Conservation (phyloP, 2,888 invertebrate genomes). For the Ceraclea dissimilis region DNA sequence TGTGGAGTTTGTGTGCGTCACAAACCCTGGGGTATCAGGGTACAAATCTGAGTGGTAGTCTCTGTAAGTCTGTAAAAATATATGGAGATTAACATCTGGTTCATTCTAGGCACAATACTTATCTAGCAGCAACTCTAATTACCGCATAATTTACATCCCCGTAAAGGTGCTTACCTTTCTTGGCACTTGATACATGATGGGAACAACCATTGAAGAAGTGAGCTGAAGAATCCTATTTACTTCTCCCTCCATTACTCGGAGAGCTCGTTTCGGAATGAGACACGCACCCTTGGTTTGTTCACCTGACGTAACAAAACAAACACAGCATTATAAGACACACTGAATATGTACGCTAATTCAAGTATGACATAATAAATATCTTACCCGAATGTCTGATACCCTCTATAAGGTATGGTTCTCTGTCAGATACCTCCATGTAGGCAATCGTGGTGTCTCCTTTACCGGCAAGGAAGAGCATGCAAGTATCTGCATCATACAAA, state of each 20-base stretch:
- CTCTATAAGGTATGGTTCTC: conserved; percentile 84
- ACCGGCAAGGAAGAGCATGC: conserved; percentile 90
- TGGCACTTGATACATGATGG: conserved; percentile 91
- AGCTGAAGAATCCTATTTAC: conserved; percentile 86
- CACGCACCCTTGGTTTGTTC: conserved; percentile 95
- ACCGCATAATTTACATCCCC: background rate
- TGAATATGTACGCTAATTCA: no score
- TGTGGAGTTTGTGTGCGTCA: conserved; percentile 69
- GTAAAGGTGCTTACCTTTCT: conserved; percentile 61
- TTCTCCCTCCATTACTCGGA: conserved; percentile 96
- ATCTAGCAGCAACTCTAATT: background rate
- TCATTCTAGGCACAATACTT: background rate
- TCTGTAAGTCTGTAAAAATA: conserved; percentile 64
- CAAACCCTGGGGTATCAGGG: conserved; percentile 79
- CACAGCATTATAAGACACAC: background rate
- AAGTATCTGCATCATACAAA: conserved; percentile 86
- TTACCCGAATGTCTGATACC: conserved; percentile 72
- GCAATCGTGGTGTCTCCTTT: conserved; percentile 90
- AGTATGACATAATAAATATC: background rate
- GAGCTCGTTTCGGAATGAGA: conserved; percentile 81
- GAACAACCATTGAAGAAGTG: conserved; percentile 78
- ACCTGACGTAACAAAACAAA: conserved; percentile 37
- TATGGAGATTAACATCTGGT: no score
- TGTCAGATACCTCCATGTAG: conserved; percentile 84
- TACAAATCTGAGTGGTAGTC: conserved; percentile 93